Evolutionary conservation across 1,140 invertebrate genomes (phyloP), one percentile per base, ranked within the genome.

Genomic region (Platorchestia sp.): DNA sequence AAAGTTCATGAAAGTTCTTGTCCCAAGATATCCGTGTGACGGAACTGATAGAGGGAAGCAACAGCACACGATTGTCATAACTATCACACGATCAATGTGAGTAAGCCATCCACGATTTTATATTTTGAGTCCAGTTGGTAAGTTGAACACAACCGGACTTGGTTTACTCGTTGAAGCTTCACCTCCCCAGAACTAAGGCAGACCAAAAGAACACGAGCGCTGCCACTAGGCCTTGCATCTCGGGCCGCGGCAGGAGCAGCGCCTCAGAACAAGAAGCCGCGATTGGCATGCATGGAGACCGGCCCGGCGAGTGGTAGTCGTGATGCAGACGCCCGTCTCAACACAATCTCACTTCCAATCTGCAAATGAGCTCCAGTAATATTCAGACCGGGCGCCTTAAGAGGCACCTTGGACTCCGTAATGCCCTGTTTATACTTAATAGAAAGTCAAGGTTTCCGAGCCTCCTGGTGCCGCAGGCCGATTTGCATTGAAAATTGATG

Each of bases 381-480:
- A 75, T 75, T 75, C 44, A 93, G 45, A 10, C 45, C 3, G 91
- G 91, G 43, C 45, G 45, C 91, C 91, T 42, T 93, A 93, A 93
- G 91, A 93, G 91, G 91, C 91, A 93, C 91, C 91, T 93, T 93
- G 91, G 91, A 93, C 91, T 93, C 45, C 91, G 91, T 93, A 93
- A 93, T 93, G 91, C 91, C 44, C 91, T 93, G 91, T 91, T 91
- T 91, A 93, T 93, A 93, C 91, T 93, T 93, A 93, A 93, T 93
- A 93, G 91, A 93, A 93, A 93, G 91, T 93, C 91, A 93, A 44
- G 44, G 40, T 44, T 93, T 44, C 41, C 41, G 91, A 93, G 91
- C 6, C 91, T 93, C 91, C 45, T 45, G 91, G 7, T 45, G 91
- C 45, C 91, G 91, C 7, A 93, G 91, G 45, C 91, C 27, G 43